phyloP scores from a whole-genome alignment of 35 echinoderm and acorn worm species.

The Stichopus chloronotus region DNA sequence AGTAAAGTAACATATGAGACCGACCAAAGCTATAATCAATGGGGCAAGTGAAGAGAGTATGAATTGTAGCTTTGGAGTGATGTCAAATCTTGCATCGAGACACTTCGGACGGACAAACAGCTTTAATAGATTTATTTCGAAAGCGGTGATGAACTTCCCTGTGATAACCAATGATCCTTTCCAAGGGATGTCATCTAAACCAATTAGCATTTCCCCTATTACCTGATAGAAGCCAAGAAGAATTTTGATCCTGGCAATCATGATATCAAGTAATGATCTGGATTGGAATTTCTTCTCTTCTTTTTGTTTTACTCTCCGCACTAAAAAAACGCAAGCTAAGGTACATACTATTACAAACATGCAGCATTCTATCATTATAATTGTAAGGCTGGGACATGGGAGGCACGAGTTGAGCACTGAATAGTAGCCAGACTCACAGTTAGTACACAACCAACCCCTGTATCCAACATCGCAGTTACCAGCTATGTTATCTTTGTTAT shows the following conservation, averaged over 20 bases:
- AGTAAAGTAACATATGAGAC: not conserved
- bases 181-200: conserved; percentile 6
- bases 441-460: not conserved
- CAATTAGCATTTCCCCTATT: conserved; percentile 1
- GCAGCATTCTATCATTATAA: not conserved
- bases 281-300: not conserved
- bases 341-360: not conserved
- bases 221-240: conserved; percentile 36
- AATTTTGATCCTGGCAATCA: conserved; percentile 16
- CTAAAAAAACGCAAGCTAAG: not conserved
- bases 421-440: not conserved
- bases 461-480: not conserved
- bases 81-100: not conserved
- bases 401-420: not conserved
- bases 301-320: not conserved
- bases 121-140: not conserved
- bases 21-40: not conserved
- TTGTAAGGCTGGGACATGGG: not conserved
- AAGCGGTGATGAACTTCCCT: not conserved
- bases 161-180: not conserved
- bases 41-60: not conserved
- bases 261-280: not conserved
- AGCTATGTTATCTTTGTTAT: not conserved
- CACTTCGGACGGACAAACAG: conserved; percentile 15
- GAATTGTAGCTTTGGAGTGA: not conserved